phyloP scores from a whole-genome alignment of 2,888 invertebrate species.

The Aradus depressus region DNA sequence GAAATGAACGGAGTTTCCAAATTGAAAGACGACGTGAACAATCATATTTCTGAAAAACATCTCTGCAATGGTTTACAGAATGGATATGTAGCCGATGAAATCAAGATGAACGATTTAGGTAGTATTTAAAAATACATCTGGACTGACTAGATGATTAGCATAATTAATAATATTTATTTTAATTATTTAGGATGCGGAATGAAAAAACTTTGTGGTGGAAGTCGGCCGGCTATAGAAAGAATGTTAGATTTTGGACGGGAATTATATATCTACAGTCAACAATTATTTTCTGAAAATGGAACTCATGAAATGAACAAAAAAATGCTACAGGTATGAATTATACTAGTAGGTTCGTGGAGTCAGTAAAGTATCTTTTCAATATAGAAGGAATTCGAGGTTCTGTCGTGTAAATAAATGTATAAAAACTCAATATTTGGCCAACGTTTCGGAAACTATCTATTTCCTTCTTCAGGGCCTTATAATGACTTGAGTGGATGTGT shows the following conservation, averaged over 20 bases:
- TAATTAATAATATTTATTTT: background rate
- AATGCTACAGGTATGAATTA: slow-evolving; percentile 66
- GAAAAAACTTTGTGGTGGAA: slow-evolving; percentile 51
- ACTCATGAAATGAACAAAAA: slow-evolving; percentile 74
- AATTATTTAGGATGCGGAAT: slow-evolving; percentile 7
- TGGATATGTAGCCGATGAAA: slow-evolving; percentile 38
- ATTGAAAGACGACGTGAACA: slow-evolving; percentile 45
- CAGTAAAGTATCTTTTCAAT: no score
- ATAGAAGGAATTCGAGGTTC: no score
- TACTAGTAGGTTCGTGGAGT: background rate
- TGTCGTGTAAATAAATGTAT: no score
- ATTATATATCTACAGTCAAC: slow-evolving; percentile 81
- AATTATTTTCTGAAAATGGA: slow-evolving; percentile 66
- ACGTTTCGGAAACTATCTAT: no score
- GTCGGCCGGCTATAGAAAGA: slow-evolving; percentile 76
- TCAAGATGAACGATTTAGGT: slow-evolving; percentile 3
- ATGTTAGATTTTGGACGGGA: slow-evolving; percentile 92
- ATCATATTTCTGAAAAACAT: slow-evolving; percentile 38
- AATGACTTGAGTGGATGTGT: no score
- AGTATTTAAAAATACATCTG: background rate
- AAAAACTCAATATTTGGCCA: no score
- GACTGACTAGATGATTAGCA: background rate
- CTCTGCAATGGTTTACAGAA: slow-evolving; percentile 49
- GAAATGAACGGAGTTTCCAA: slow-evolving; percentile 35
- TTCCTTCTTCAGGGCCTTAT: no score